phyloP scores from a whole-genome alignment of 2,113 vertebrate genomes.

The Trichechus manatus region DNA sequence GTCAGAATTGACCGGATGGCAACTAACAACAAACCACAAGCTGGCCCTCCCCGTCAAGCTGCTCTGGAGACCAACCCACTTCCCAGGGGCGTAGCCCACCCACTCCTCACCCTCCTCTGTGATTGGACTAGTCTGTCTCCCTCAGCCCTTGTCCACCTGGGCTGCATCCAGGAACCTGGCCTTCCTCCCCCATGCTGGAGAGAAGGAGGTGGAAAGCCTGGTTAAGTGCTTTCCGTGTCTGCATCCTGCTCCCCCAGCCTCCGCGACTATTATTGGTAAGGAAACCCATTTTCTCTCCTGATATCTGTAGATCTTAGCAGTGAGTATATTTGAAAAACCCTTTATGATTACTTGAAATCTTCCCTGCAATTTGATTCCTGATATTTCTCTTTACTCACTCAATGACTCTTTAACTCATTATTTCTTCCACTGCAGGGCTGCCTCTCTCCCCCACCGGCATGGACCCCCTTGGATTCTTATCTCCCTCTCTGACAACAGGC shows the following conservation, averaged over 20 bases:
- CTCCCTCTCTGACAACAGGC: background rate
- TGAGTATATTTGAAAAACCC: constrained; percentile 86
- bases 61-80: background rate
- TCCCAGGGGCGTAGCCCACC: background rate
- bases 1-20: background rate
- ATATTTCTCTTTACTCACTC: constrained; percentile 82
- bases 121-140: background rate
- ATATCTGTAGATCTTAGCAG: constrained; percentile 81
- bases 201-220: constrained; percentile 42
- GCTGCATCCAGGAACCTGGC: background rate
- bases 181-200: background rate
- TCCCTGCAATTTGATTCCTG: constrained; percentile 84
- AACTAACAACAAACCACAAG: background rate
- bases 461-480: background rate
- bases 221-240: constrained; percentile 69
- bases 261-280: constrained; percentile 84
- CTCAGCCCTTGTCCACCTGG: background rate
- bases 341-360: constrained; percentile 85
- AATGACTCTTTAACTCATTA: constrained; percentile 80
- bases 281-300: constrained; percentile 85
- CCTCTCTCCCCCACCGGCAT: background rate
- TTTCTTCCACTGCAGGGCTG: constrained; percentile 54
- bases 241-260: constrained; percentile 60
- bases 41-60: background rate
- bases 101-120: background rate